Evolutionary conservation across 2,113 vertebrate genomes (phyloP).

Genomic region (Xyrauchen texanus): DNA sequence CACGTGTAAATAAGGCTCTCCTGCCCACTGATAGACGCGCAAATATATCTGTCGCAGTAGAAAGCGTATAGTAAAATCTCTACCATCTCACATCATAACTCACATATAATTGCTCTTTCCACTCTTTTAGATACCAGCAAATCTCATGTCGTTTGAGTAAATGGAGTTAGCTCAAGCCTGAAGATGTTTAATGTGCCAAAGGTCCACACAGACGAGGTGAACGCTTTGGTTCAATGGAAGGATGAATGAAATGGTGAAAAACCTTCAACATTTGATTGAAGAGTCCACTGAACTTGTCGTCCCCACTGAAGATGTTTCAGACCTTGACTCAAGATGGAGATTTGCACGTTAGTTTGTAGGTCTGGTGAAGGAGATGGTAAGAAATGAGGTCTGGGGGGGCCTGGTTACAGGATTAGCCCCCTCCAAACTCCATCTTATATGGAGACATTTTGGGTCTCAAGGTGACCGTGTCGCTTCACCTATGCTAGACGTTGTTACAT

Average conservation of each 20-base stretch:
- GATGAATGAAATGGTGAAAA: not conserved
- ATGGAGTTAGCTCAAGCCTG: slow-evolving; percentile 50
- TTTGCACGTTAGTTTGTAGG: not conserved
- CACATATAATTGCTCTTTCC: slow-evolving; percentile 27
- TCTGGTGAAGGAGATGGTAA: too few relatives aligned
- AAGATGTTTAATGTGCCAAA: slow-evolving; percentile 77
- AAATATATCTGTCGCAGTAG: too few relatives aligned
- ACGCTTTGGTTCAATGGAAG: not conserved
- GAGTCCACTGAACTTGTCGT: not conserved
- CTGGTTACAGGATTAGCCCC: not conserved
- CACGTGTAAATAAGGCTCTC: too few relatives aligned
- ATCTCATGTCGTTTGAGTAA: slow-evolving; percentile 95
- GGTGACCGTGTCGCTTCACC: too few relatives aligned
- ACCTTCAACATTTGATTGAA: not conserved
- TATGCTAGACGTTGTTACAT: too few relatives aligned
- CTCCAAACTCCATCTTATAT: too few relatives aligned
- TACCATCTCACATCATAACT: too few relatives aligned
- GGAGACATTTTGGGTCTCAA: too few relatives aligned
- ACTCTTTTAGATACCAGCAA: slow-evolving; percentile 85
- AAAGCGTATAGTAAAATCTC: too few relatives aligned
- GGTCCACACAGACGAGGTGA: slow-evolving; percentile 13
- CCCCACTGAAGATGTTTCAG: not conserved
- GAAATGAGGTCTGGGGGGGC: not conserved
- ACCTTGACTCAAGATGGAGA: not conserved
- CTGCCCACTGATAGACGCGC: too few relatives aligned